Base-by-base conservation (phyloP, 2,797 vertebrate genomes). In the Clarias pachynema region DNA sequence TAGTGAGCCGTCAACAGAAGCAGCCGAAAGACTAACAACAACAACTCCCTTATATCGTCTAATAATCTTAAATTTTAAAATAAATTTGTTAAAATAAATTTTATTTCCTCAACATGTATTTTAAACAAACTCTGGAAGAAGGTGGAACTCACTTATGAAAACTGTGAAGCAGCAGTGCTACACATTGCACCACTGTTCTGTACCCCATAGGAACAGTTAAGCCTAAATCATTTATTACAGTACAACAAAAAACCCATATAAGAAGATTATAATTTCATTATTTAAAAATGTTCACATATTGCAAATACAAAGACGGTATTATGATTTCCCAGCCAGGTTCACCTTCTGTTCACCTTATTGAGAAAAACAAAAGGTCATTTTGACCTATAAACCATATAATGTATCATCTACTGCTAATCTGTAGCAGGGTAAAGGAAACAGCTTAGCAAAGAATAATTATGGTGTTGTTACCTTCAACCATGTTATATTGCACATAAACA, bases 231-330 rank as follows among this genome's bases (percentile, higher is more conserved):
- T 24, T n/a, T 14, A 29, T 53, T 3, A 26, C 40, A 74, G n/a
- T n/a, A n/a, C n/a, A 22, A 24, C 5, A 31, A 31, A 34, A 68
- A 66, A 68, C 5, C 18, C 37, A 40, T 40, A 6, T 7, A 40
- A 40, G 7, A 40, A 40, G 40, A 40, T 40, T 40, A 40, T 8
- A 68, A 16, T 68, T 14, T 16, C 15, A 16, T 18, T 68, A 63
- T 63, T n/a, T 63, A 63, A 69, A 69, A 69, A 69, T 34, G 22
- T 49, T 44, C 70, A 73, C 70, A 44, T 73, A 20, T 73, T 73
- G 22, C 40, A 73, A 49, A 73, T 49, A 49, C 37, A 74, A 12
- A 53, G 5, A 31, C 1, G 24, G 37, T 31, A 37, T 37, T 40
- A 53, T 74, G 72, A 26, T 74, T 74, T 49, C 12, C 15, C 22